Evolutionary conservation across 2,797 vertebrate genomes (phyloP).

Genomic region (Halcyon chelicuti): DNA sequence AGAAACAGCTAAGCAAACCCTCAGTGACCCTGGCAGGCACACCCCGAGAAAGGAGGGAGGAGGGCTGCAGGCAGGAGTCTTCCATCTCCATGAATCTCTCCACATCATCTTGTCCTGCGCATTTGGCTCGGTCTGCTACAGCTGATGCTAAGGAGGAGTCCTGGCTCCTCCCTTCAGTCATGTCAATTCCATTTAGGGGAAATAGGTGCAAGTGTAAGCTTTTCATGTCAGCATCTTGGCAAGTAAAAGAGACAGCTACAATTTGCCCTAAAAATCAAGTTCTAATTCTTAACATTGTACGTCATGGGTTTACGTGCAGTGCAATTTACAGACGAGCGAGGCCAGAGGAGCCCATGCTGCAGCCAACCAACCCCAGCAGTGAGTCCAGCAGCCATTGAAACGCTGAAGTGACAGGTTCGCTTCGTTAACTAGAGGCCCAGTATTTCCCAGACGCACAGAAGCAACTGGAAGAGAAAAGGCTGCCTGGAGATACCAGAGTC

Average conservation of each 20-base stretch:
- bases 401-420: neutral
- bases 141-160: neutral
- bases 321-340: neutral
- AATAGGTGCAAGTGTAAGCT: neutral
- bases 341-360: neutral
- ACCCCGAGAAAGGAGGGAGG: neutral
- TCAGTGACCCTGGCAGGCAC: neutral
- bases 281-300: neutral
- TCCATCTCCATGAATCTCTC: neutral
- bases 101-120: neutral
- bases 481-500: neutral
- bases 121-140: neutral
- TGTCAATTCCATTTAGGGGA: neutral
- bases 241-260: neutral
- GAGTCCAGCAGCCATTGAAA: slow-evolving; percentile 24
- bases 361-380: neutral
- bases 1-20: neutral
- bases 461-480: neutral
- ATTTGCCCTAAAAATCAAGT: neutral
- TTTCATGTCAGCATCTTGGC: neutral
- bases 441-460: rapidly evolving
- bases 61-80: neutral
- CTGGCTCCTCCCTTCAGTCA: neutral
- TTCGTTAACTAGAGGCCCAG: neutral
- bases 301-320: neutral